A percentile compares a stretch with the other conserved stretches of the same genome.
These are phyloP conservation scores for Musca vetustissima DNA, from an alignment of 1,140 invertebrate species.

Conservation along the genomic window DNA sequence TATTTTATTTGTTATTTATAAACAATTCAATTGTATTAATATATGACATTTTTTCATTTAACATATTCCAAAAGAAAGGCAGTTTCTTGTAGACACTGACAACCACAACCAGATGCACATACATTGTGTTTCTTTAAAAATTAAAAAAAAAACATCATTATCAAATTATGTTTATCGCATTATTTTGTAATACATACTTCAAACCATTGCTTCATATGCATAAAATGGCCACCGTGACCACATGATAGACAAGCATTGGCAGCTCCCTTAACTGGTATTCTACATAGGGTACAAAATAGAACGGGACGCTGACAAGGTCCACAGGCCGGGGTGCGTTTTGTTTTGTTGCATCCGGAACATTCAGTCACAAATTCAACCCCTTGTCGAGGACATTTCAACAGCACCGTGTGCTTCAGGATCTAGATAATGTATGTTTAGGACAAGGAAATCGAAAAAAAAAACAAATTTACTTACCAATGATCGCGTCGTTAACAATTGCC, in stretches of 20 bases:
- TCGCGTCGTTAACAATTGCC: conserved; percentile 78
- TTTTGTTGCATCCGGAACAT: conserved; percentile 70
- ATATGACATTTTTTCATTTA: no score
- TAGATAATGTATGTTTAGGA: conserved; percentile 48
- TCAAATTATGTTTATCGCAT: no score
- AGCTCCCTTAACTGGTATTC: conserved; percentile 80
- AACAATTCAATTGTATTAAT: no score
- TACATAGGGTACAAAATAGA: conserved; percentile 81
- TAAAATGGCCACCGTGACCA: conserved; percentile 88
- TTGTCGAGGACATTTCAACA: conserved; percentile 62
- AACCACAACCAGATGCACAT: conserved; percentile 81
- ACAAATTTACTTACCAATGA: conserved; percentile 61
- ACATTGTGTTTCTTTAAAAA: conserved; percentile 57
- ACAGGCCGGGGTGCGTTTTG: conserved; percentile 64
- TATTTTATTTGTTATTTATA: no score
- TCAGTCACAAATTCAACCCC: conserved; percentile 77
- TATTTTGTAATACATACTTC: conserved; percentile 69
- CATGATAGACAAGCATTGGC: conserved; percentile 82
- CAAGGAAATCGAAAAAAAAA: neutral
- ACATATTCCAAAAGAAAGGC: conserved; percentile 39
- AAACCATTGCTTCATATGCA: conserved; percentile 83
- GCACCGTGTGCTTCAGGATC: conserved; percentile 76
- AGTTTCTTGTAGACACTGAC: conserved; percentile 74
- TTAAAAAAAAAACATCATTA: no score
- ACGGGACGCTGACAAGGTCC: conserved; percentile 69